Percentiles rank a stretch among this genome's conserved stretches.
Evolutionary conservation across 1,140 invertebrate species (phyloP).

Genomic region (Papilio glaucus): DNA sequence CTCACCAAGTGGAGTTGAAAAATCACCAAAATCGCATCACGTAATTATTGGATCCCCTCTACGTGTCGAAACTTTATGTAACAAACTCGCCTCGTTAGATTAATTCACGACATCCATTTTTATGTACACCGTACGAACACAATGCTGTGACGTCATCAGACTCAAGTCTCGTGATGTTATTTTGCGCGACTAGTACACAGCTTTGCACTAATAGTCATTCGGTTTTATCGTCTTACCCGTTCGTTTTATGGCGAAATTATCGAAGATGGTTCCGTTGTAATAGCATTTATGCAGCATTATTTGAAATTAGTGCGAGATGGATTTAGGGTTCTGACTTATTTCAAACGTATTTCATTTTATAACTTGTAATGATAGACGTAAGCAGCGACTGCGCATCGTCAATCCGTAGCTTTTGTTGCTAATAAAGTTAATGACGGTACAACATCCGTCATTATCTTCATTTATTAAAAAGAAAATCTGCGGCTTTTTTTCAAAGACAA

Average conservation of each 20-base stretch:
- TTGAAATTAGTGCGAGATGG: constrained; percentile 25
- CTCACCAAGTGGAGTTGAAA: too few relatives aligned
- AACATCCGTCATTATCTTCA: neutral
- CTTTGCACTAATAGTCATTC: constrained; percentile 22
- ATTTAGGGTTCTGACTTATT: constrained; percentile 19
- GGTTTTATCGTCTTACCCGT: constrained; percentile 22
- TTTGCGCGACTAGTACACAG: neutral
- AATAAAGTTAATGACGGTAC: constrained; percentile 16
- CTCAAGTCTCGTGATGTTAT: neutral
- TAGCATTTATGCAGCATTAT: constrained; percentile 9
- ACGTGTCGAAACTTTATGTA: too few relatives aligned
- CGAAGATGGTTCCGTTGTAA: constrained; percentile 2
- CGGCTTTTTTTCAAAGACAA: too few relatives aligned
- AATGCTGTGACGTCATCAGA: neutral
- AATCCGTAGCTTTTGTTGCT: constrained; percentile 17
- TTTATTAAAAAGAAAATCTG: too few relatives aligned
- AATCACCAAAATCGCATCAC: too few relatives aligned
- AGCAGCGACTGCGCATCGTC: constrained; percentile 9
- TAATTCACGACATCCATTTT: neutral
- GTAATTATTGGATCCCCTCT: too few relatives aligned
- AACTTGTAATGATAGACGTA: constrained; percentile 34
- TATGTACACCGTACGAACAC: neutral
- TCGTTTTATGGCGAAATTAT: constrained; percentile 34
- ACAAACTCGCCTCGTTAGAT: neutral
- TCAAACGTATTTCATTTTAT: constrained; percentile 29